Conservation (phyloP, 1,140 invertebrate species). For the Musca domestica region DNA sequence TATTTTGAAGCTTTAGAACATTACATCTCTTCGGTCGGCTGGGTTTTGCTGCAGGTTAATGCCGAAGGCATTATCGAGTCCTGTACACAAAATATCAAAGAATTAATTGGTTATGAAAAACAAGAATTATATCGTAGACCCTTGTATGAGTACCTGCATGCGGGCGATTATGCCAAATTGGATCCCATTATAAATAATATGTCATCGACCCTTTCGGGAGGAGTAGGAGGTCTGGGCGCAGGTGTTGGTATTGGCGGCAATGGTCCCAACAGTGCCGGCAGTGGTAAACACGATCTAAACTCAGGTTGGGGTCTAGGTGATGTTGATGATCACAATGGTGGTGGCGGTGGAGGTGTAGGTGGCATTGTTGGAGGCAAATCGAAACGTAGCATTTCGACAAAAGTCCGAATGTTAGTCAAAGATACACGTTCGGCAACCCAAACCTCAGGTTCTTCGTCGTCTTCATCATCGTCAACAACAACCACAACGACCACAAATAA, state of each 20-base stretch:
- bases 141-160: slow-evolving; percentile 92
- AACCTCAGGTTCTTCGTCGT: slow-evolving; percentile 32
- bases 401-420: slow-evolving; percentile 76
- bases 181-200: slow-evolving; percentile 79
- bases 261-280: slow-evolving; percentile 25
- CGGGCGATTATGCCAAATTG: slow-evolving; percentile 87
- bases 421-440: slow-evolving; percentile 58
- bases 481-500: slow-evolving; percentile 5
- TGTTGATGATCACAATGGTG: slow-evolving; percentile 2
- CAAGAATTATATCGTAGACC: slow-evolving; percentile 85
- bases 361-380: slow-evolving; percentile 47
- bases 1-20: slow-evolving; percentile 60
- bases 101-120: slow-evolving; percentile 82
- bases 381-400: slow-evolving; percentile 50
- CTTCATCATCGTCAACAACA: not conserved
- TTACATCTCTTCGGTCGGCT: slow-evolving; percentile 59
- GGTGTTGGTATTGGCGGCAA: slow-evolving; percentile 3
- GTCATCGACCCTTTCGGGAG: slow-evolving; percentile 59
- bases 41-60: slow-evolving; percentile 88
- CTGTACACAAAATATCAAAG: slow-evolving; percentile 88
- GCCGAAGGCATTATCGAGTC: slow-evolving; percentile 88
- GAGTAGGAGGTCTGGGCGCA: too few species aligned
- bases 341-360: slow-evolving; percentile 38
- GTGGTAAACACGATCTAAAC: slow-evolving; percentile 2
- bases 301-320: slow-evolving; percentile 4